Evolutionary conservation across 2,113 vertebrate genomes (phyloP).

Genomic region (Procavia capensis): DNA sequence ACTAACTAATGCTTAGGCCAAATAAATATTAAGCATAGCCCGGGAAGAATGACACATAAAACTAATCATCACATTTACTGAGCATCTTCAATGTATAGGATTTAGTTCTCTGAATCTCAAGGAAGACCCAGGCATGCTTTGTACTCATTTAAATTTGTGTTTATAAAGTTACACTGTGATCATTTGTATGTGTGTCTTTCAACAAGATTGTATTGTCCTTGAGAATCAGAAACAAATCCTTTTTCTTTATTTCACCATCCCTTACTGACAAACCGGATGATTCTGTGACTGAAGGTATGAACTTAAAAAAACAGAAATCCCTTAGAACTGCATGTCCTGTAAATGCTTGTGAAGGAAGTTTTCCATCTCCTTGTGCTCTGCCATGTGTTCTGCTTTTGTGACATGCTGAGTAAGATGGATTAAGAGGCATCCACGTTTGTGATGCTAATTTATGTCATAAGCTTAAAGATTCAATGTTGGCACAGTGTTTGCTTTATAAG

Average conservation of each 20-base stretch:
- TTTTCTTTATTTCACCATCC: neutral
- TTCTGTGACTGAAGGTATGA: neutral
- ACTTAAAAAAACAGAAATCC: neutral
- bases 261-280: neutral
- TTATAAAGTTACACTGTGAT: neutral
- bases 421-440: neutral
- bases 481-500: constrained; percentile 34
- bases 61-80: neutral
- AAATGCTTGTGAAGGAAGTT: neutral
- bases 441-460: neutral
- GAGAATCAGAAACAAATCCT: neutral
- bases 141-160: neutral
- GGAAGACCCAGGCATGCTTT: neutral
- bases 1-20: neutral
- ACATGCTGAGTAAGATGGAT: neutral
- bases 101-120: neutral
- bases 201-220: neutral
- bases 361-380: neutral
- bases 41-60: neutral
- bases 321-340: neutral
- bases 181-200: neutral
- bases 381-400: neutral
- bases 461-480: neutral
- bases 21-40: neutral
- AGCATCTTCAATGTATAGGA: neutral